Base-by-base conservation (phyloP, 2,797 vertebrate genomes). In the Parauchenoglanis ngamensis region DNA sequence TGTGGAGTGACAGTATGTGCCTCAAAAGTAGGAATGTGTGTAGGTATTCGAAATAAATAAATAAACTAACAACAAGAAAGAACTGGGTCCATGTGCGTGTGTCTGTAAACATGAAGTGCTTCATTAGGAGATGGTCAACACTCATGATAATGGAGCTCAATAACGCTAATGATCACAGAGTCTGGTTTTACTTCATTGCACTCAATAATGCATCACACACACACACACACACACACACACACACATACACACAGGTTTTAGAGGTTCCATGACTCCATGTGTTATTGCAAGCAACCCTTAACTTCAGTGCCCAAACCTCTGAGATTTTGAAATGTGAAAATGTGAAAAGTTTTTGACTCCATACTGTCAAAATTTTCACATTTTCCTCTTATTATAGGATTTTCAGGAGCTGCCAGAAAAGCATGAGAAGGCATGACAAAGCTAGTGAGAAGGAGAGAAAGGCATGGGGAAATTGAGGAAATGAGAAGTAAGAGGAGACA, bases 381-480 rank as follows among this genome's bases (percentile, higher is more conserved):
- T 21, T 76, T 85, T 31, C 40, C 70, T 52, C 25, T 77, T 63
- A 77, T 31, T 57, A 75, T 40, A 65, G 46, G 40, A 61, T 87
- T 10, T 67, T 87, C 31, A 56, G 63, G 73, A 77, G 31, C 59
- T 56, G 68, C 61, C 44, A 56, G 57, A 82, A 23, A 83, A 49
- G 54, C 46, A 28, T 73, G 65, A 82, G 7, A 54, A 75, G 44
- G 49, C 17, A 72, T 31, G 49, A 68, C 40, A 78, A 17, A 70
- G 61, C 21, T 49, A 23, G 44, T 7, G 10, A 73, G 17, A 25
- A 81, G 52, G 19, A 72, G 17, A 63, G 86, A 17, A 73, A 25
- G 72, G 49, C 56, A 67, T 67, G 80, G 68, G 63, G 61, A 67
- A 68, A 83, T 83, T 46, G 57, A 75, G 68, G 44, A 83, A 82